Evolutionary conservation across 2,888 invertebrate genomes (phyloP), one percentile per base, ranked within the genome.

Genomic region (Subacronicta megacephala): DNA sequence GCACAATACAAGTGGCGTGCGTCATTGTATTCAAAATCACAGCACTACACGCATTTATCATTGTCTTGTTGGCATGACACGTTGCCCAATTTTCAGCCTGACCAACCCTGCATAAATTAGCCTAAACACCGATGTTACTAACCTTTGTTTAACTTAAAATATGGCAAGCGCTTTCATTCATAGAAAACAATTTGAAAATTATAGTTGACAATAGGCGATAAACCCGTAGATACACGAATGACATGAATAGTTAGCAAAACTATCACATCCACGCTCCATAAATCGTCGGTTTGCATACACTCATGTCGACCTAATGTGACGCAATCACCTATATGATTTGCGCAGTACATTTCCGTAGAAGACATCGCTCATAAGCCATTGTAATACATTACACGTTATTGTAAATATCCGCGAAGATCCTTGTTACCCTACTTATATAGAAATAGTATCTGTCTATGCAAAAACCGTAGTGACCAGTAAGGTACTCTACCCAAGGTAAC

Each of bases 401-500:
- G 56, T 46, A 53, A 63, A 56, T 75, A 61, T 75, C 75, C 71
- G 53, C 50, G 62, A 67, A 73, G 69, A 54, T 67, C 63, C 59
- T 83, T 76, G 81, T 81, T 80, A 84, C 81, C 72, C 72, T 72
- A 69, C 61, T 40, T 38, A 23, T 26, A 51, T 26, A 62, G 49
- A 62, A 57, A 67, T 44, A 70, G 61, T 55, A 52, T 51, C 46
- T 45, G 47, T 60, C 51, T 70, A 60, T 65, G 72, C 73, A 81
- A 82, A 84, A 81, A 79, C 62, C 62, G 47, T 67, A 77, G 68
- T 75, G 64, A 58, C 76, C 74, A 79, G 80, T 77, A 79, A 84
- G 76, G 72, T 81, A 76, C 77, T 75, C 73, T 46, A 80, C 64
- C 83, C 89, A 90, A 90, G 89, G 90, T 83, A 78, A 79, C 80